Evolutionary conservation across 1,140 invertebrate species (phyloP).

Genomic region (Episyrphus balteatus): DNA sequence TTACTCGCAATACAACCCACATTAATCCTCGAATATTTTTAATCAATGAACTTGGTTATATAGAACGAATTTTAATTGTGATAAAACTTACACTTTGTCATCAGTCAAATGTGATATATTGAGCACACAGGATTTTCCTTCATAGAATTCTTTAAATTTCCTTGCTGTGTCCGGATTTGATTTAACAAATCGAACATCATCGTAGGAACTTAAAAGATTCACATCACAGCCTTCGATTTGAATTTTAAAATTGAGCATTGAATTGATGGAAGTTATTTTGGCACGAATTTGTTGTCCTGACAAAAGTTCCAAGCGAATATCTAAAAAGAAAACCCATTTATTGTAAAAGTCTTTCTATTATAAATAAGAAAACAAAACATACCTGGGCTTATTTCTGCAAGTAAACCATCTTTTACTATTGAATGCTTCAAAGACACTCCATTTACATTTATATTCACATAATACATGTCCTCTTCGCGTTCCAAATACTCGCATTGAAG

Average conservation of each 20-base stretch:
- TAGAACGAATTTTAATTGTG: not conserved
- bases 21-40: no score
- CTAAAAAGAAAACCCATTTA: slow-evolving; percentile 9
- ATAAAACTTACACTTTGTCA: slow-evolving; percentile 27
- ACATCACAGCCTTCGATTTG: slow-evolving; percentile 21
- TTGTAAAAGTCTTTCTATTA: not conserved
- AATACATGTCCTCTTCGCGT: slow-evolving; percentile 10
- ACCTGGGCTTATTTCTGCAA: slow-evolving; percentile 23
- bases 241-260: slow-evolving; percentile 30
- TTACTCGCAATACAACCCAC: no score
- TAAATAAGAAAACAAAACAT: no score
- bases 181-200: slow-evolving; percentile 30
- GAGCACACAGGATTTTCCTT: slow-evolving; percentile 26
- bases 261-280: slow-evolving; percentile 22
- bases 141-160: slow-evolving; percentile 27
- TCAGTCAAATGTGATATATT: slow-evolving; percentile 30
- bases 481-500: slow-evolving; percentile 24
- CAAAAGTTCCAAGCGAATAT: slow-evolving; percentile 20
- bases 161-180: slow-evolving; percentile 25
- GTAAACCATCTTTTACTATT: slow-evolving; percentile 17
- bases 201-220: slow-evolving; percentile 25
- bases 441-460: slow-evolving; percentile 26
- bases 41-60: no score
- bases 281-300: slow-evolving; percentile 30
- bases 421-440: slow-evolving; percentile 18